Evolutionary conservation across 2,888 invertebrate species (phyloP).

Genomic region (Chrysina gloriosa): DNA sequence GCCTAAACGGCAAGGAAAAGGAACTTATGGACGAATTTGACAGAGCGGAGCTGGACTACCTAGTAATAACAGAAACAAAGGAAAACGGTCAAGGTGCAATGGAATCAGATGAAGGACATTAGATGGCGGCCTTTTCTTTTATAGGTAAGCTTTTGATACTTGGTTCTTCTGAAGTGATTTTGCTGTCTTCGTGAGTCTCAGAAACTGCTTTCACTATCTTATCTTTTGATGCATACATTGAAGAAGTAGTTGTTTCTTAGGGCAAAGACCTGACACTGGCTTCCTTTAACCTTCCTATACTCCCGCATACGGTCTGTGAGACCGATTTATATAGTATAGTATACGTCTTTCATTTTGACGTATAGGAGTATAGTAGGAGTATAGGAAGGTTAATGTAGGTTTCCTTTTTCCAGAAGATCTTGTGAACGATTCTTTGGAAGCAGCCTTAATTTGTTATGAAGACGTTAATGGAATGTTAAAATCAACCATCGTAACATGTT

Average conservation of each 20-base stretch:
- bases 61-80: too few relatives aligned
- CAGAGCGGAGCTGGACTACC: too few relatives aligned
- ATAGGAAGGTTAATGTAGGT: too few relatives aligned
- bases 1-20: too few relatives aligned
- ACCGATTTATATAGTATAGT: too few relatives aligned
- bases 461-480: neutral
- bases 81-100: too few relatives aligned
- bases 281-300: too few relatives aligned
- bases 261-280: neutral
- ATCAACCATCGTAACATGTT: neutral
- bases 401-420: neutral
- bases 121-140: neutral
- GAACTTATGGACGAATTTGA: too few relatives aligned
- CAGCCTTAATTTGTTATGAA: neutral
- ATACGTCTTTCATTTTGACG: too few relatives aligned
- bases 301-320: too few relatives aligned
- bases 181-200: neutral
- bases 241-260: neutral
- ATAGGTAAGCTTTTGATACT: neutral
- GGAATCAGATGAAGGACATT: too few relatives aligned
- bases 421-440: neutral
- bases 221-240: neutral
- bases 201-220: neutral
- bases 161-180: neutral
- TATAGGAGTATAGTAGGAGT: too few relatives aligned